Conservation (phyloP, 2,113 vertebrate genomes). For the Amazona guildingii region DNA sequence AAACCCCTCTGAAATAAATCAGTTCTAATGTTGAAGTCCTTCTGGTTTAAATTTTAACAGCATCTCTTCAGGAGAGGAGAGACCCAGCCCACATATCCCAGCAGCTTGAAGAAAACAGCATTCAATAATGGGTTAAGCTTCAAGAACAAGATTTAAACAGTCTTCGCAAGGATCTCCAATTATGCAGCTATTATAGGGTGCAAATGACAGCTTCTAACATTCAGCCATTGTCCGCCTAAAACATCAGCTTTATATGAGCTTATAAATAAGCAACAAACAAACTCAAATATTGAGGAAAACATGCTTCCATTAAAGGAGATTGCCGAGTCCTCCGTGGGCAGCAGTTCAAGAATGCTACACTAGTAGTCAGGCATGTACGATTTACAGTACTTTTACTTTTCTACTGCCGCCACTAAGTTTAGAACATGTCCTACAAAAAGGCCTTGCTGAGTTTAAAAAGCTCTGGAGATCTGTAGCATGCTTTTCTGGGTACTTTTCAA, state of each 20-base stretch:
- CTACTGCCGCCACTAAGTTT: slow-evolving; percentile 62
- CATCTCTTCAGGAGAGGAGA: not conserved
- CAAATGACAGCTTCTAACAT: not conserved
- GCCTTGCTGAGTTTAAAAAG: not conserved
- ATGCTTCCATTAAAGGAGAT: slow-evolving; percentile 77
- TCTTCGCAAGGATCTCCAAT: not conserved
- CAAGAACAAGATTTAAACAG: not conserved
- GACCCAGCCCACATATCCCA: not conserved
- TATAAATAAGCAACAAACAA: slow-evolving; percentile 64
- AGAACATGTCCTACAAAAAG: slow-evolving; percentile 46
- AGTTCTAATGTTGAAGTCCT: not conserved
- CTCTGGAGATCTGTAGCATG: not conserved
- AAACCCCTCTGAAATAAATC: not conserved
- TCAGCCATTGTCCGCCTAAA: not conserved
- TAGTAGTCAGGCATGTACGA: slow-evolving; percentile 61
- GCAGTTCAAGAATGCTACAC: slow-evolving; percentile 74
- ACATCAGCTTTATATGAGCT: not conserved
- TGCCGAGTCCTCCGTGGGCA: slow-evolving; percentile 66
- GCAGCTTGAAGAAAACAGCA: not conserved
- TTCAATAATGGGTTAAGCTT: not conserved
- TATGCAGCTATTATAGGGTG: not conserved
- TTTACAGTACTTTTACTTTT: slow-evolving; percentile 69
- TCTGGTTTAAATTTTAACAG: not conserved
- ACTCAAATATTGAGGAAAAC: slow-evolving; percentile 65
- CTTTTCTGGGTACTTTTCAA: not conserved